Evolutionary conservation across 2,113 vertebrate genomes (phyloP).

Genomic region (Rhagologus leucostigma): DNA sequence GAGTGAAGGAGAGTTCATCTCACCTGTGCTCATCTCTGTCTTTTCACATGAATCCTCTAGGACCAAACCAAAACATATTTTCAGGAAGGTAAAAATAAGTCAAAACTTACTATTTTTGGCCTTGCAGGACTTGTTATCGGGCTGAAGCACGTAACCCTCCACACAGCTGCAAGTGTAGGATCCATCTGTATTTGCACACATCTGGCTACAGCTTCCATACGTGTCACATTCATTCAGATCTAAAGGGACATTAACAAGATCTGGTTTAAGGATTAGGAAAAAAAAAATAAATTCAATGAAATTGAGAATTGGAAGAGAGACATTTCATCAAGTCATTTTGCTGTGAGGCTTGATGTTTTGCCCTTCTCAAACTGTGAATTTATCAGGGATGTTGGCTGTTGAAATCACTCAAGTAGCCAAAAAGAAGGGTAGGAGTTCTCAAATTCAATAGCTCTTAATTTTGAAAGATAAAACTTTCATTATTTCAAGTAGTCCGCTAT

Average conservation of each 20-base stretch:
- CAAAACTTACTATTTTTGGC: slow-evolving; percentile 87
- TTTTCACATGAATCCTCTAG: not conserved
- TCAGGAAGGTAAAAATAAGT: not conserved
- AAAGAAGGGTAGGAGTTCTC: not conserved
- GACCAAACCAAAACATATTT: not conserved
- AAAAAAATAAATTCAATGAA: not conserved
- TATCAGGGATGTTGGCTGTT: not conserved
- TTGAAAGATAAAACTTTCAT: not conserved
- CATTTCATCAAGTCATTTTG: not conserved
- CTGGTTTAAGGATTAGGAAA: not conserved
- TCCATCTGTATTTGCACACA: slow-evolving; percentile 87
- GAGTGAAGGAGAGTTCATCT: not conserved
- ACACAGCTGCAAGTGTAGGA: slow-evolving; percentile 91
- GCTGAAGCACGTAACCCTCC: slow-evolving; percentile 89
- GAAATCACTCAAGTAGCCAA: not conserved
- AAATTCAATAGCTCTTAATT: not conserved
- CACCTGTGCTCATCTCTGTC: not conserved
- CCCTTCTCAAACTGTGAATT: not conserved
- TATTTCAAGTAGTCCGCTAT: not conserved
- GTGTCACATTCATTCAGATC: slow-evolving; percentile 91
- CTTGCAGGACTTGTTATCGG: slow-evolving; percentile 89
- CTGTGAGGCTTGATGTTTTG: not conserved
- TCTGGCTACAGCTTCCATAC: slow-evolving; percentile 93
- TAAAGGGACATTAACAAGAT: slow-evolving; percentile 52
- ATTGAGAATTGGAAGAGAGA: not conserved